Conservation (phyloP, 92 coral and sea anemone genomes). For the Porites lobata region DNA sequence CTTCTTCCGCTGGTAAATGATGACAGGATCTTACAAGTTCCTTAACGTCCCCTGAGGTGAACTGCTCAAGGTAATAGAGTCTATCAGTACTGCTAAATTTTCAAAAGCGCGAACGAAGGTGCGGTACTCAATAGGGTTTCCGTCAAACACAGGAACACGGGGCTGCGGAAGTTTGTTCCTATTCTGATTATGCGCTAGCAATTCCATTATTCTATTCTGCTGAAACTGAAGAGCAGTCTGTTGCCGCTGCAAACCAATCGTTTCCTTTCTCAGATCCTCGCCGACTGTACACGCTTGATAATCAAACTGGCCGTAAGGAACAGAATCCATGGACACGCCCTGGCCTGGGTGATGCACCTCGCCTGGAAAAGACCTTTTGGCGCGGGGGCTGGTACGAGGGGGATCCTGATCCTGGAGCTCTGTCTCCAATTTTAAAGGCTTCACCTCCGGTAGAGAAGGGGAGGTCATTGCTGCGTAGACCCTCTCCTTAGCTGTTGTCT, state of each 20-base stretch:
- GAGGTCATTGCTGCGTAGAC: slow-evolving; percentile 1
- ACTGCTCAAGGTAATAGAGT: slow-evolving; percentile 65
- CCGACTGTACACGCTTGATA: background rate
- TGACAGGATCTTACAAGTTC: slow-evolving; percentile 61
- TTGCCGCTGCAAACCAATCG: slow-evolving; percentile 20
- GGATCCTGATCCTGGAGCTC: background rate
- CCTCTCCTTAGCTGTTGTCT: slow-evolving; percentile 30
- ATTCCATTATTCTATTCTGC: background rate
- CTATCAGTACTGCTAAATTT: slow-evolving; percentile 28
- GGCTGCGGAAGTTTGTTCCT: slow-evolving; percentile 45
- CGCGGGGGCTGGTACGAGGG: background rate
- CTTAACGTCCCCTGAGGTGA: slow-evolving; percentile 44
- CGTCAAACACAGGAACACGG: slow-evolving; percentile 33
- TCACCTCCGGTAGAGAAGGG: background rate
- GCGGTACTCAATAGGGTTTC: slow-evolving; percentile 46
- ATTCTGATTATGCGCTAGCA: slow-evolving; percentile 36
- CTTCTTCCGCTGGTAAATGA: slow-evolving; percentile 27
- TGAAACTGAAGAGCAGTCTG: slow-evolving; percentile 15
- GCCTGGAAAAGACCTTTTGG: background rate
- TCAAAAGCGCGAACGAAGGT: slow-evolving; percentile 57
- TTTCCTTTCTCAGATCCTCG: background rate
- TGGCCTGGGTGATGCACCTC: too few relatives aligned
- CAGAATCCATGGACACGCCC: too few relatives aligned
- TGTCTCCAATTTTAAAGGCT: slow-evolving; percentile 1
- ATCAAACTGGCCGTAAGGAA: background rate